These are phyloP conservation scores for Rhynchomys soricoides DNA, from an alignment of 2,113 vertebrate genomes.

Conservation along the genomic window DNA sequence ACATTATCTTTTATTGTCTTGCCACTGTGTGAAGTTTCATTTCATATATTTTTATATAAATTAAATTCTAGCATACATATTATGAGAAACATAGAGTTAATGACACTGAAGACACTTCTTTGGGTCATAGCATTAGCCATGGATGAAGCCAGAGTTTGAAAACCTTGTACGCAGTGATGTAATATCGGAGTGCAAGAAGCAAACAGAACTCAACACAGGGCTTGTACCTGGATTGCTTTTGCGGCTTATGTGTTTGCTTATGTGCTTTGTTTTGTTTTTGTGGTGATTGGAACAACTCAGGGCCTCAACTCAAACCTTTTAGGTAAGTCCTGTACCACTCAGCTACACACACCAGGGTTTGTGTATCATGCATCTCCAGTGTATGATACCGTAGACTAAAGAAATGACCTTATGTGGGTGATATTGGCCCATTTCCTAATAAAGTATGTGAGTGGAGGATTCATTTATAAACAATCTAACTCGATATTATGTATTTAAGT, in stretches of 20 bases:
- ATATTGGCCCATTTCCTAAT: background rate
- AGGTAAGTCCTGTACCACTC: background rate
- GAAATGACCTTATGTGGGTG: no score
- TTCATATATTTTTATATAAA: background rate
- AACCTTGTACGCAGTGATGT: no score
- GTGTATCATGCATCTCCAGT: background rate
- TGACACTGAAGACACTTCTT: background rate
- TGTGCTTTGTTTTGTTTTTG: background rate
- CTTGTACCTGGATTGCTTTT: background rate
- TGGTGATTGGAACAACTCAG: background rate
- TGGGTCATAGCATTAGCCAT: background rate
- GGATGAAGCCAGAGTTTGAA: background rate
- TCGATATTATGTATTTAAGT: background rate
- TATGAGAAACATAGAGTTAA: background rate
- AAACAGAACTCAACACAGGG: background rate
- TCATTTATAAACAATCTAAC: no score
- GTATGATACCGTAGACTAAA: background rate
- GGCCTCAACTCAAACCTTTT: background rate
- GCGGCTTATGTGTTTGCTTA: background rate
- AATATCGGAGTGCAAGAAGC: background rate
- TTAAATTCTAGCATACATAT: background rate
- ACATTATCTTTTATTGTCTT: background rate
- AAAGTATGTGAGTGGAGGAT: background rate
- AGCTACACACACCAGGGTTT: background rate
- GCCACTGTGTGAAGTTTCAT: background rate